Percentiles rank a stretch among this genome's conserved stretches.
These are phyloP conservation scores for Eueremaeus valkanovi DNA, from an alignment of 2,888 invertebrate species.

Conservation along the genomic window DNA sequence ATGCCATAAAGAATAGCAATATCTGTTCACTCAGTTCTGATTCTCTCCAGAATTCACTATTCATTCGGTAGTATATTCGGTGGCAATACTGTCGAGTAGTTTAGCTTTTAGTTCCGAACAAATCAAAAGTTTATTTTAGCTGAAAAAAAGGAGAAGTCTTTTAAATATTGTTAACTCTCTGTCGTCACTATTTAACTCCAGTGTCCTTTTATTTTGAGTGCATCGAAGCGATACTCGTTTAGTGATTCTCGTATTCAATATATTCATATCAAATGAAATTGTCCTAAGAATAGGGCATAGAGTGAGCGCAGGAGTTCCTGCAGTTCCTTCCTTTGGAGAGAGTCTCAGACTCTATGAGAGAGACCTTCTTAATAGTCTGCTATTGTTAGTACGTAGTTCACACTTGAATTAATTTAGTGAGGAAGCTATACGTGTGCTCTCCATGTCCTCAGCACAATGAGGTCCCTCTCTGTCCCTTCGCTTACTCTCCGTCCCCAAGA, in stretches of 20 bases:
- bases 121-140: slow-evolving; percentile 14
- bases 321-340: slow-evolving; percentile 28
- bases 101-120: neutral
- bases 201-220: neutral
- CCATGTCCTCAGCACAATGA: neutral
- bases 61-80: neutral
- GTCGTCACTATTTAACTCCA: neutral
- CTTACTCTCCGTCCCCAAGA: neutral
- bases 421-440: neutral
- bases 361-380: slow-evolving; percentile 29
- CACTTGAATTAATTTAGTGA: slow-evolving; percentile 34
- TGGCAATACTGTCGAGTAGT: neutral
- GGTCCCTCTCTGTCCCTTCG: neutral
- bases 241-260: slow-evolving; percentile 32
- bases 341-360: slow-evolving; percentile 14
- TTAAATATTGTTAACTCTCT: slow-evolving; percentile 29
- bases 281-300: slow-evolving; percentile 34
- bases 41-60: neutral
- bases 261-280: slow-evolving; percentile 30
- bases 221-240: slow-evolving; percentile 28
- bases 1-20: neutral
- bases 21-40: too few relatives aligned
- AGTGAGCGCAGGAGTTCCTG: slow-evolving; percentile 24
- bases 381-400: slow-evolving; percentile 20
- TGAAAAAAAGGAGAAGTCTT: neutral